These are phyloP conservation scores for Thalassophryne amazonica DNA, from an alignment of 2,797 vertebrate genomes.

Conservation along the genomic window DNA sequence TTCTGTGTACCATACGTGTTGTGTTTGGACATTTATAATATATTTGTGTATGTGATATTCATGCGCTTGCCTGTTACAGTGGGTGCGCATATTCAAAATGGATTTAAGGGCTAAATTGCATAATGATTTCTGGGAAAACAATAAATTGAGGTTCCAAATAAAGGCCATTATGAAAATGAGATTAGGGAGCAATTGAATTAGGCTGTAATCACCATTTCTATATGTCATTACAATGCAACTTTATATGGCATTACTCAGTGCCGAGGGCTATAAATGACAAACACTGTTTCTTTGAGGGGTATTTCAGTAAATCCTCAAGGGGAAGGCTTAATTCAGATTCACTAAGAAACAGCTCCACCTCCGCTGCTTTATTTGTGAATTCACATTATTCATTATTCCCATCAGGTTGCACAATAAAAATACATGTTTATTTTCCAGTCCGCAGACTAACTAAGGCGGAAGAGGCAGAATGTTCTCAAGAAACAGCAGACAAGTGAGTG, in stretches of 20 bases:
- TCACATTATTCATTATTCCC: conserved; percentile 52
- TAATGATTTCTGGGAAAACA: conserved; percentile 83
- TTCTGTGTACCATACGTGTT: conserved; percentile 10
- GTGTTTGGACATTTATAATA: conserved; percentile 25
- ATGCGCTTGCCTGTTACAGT: conserved; percentile 47
- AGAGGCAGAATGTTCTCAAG: conserved; percentile 6
- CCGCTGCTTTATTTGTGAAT: conserved; percentile 55
- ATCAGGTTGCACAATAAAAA: conserved; percentile 27
- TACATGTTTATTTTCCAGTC: conserved; percentile 33
- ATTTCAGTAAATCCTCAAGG: conserved; percentile 67
- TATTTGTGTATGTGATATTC: conserved; percentile 40
- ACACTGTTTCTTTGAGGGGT: conserved; percentile 69
- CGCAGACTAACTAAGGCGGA: conserved; percentile 6
- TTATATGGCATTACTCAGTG: conserved; percentile 75
- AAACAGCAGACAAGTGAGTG: conserved; percentile 14
- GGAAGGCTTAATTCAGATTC: conserved; percentile 54
- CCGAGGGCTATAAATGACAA: conserved; percentile 74
- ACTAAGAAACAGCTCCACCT: conserved; percentile 54
- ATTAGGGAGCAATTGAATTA: conserved; percentile 82
- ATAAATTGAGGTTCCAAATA: conserved; percentile 82
- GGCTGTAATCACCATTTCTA: conserved; percentile 79
- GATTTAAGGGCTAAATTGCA: conserved; percentile 80
- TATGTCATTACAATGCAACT: conserved; percentile 82
- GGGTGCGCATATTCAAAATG: conserved; percentile 74
- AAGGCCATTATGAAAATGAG: conserved; percentile 83